Percentiles rank a stretch among this genome's conserved stretches.
phyloP scores from a whole-genome alignment of 2,888 invertebrate genomes.

The Macaria liturata region DNA sequence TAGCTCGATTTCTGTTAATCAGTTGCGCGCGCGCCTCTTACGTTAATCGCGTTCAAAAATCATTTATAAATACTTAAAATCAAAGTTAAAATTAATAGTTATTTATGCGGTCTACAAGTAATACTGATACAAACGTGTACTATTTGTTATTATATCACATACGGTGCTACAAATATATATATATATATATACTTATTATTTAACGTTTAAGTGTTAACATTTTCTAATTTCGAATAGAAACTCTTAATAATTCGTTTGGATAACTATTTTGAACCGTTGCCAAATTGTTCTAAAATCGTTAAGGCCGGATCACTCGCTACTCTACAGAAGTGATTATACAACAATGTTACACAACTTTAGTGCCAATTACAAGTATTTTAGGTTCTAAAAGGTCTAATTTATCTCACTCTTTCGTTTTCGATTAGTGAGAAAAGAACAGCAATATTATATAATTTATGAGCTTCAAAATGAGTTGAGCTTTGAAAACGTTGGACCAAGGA shows the following conservation, averaged over 20 bases:
- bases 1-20: too few species aligned
- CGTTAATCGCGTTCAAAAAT: background rate
- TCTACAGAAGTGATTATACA: constrained; percentile 4
- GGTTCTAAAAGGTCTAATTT: too few species aligned
- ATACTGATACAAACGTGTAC: constrained; percentile 24
- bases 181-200: constrained; percentile 23
- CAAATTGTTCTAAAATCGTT: constrained; percentile 13
- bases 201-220: constrained; percentile 12
- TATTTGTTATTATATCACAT: constrained; percentile 41
- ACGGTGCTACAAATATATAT: constrained; percentile 39
- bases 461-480: too few species aligned
- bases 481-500: too few species aligned
- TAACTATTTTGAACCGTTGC: constrained; percentile 15
- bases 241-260: constrained; percentile 17
- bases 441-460: too few species aligned
- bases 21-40: too few species aligned
- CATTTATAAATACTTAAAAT: background rate
- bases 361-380: too few species aligned
- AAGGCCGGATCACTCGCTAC: constrained; percentile 1
- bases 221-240: constrained; percentile 10
- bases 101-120: constrained; percentile 18
- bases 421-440: too few species aligned
- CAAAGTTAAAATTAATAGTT: constrained; percentile 11
- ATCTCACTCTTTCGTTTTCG: too few species aligned
- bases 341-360: constrained; percentile 3